Conservation (phyloP, 2,113 vertebrate species). For the Noctilio leporinus region DNA sequence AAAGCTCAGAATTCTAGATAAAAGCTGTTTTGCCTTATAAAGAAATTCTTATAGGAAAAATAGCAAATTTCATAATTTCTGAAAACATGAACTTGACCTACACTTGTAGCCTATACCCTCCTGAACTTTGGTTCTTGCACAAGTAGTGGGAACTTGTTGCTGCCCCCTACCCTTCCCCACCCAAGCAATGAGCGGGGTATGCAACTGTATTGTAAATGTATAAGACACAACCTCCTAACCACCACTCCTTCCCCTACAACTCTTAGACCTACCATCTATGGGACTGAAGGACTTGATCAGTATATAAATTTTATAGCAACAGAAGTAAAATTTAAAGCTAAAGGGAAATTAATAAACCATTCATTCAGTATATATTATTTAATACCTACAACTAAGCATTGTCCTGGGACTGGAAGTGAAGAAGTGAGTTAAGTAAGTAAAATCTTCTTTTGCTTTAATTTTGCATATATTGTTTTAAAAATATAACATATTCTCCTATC, state of each 20-base stretch:
- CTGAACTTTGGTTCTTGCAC: background rate
- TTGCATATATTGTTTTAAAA: background rate
- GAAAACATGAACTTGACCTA: background rate
- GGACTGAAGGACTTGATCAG: background rate
- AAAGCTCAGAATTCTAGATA: background rate
- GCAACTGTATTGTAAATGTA: background rate
- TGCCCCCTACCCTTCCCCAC: no score
- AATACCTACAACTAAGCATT: background rate
- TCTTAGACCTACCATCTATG: background rate
- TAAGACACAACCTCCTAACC: background rate
- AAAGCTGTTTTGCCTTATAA: background rate
- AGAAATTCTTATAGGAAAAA: background rate
- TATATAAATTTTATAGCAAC: background rate
- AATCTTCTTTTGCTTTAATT: background rate
- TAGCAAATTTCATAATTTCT: background rate
- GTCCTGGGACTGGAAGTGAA: background rate
- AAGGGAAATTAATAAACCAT: background rate
- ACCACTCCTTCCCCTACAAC: background rate
- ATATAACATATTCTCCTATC: background rate
- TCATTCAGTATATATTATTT: background rate
- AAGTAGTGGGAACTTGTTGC: background rate
- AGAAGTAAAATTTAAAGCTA: constrained; percentile 5
- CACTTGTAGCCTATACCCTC: background rate
- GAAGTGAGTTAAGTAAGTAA: background rate
- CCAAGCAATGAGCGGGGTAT: no score